Base-by-base conservation (phyloP, 2,888 invertebrate genomes). In the Bombyx huttoni region DNA sequence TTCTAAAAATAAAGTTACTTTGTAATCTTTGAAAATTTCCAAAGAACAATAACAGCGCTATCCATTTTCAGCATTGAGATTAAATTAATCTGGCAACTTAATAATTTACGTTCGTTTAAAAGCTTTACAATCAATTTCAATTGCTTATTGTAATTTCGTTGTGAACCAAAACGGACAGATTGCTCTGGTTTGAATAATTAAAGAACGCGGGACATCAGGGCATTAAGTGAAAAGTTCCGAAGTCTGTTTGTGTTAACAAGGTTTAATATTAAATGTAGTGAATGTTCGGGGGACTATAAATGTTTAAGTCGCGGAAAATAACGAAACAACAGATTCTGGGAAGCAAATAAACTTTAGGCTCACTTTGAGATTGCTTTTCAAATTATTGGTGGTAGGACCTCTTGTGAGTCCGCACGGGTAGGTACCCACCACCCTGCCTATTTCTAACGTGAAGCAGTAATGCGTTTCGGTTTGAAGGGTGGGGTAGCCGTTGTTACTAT, bases 211-310 rank as follows among this genome's bases (percentile, higher is more conserved):
- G 7, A 12, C 40, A n/a, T n/a, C n/a, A n/a, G 40, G 7, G 40
- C 12, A 0, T 55, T 55, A 58, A 58, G 56, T 56, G 55, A 58
- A 57, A 71, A 71, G 67, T 73, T 73, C 61, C 65, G 68, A 68
- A 69, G 68, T 64, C 64, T n/a, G n/a, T 65, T 66, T 66, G 64
- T 65, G 63, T 66, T 64, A 60, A 56, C 56, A 64, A 65, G 64
- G 63, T 68, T 64, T 64, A 62, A 66, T 66, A 64, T 61, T 64
- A 62, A 67, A 65, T 63, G 62, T 46, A 47, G 6, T 3, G n/a
- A n/a, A n/a, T n/a, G n/a, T n/a, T n/a, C n/a, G n/a, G n/a, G 40
- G 40, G 40, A 40, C 2, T 40, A 40, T 40, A 10, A 3, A 40
- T 40, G 12, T 40, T 40, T 40, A 0, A 40, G 40, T 40, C 12